A percentile compares a stretch with the other conserved stretches of the same genome.
Conservation (phyloP, 2,797 vertebrate genomes). For the Menidia menidia region DNA sequence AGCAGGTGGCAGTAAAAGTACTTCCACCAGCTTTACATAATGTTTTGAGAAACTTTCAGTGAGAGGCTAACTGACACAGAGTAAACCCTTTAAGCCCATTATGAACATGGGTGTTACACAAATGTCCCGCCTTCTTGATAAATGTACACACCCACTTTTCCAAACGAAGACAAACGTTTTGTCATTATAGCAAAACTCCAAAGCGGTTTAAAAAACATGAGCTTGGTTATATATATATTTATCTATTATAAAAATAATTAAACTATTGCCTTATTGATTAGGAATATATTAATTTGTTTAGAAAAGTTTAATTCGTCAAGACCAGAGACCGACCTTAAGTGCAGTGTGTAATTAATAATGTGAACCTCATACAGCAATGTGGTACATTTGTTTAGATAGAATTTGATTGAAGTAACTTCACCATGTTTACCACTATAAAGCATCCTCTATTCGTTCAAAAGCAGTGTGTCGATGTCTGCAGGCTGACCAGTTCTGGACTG, state of each 20-base stretch:
- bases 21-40: background rate
- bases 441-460: no score
- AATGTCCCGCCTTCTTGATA: constrained; percentile 40
- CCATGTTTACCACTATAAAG: no score
- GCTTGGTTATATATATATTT: no score
- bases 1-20: constrained; percentile 47
- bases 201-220: background rate
- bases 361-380: background rate
- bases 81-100: constrained; percentile 52
- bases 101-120: constrained; percentile 40
- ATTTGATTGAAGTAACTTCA: background rate
- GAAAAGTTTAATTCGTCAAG: background rate
- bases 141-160: constrained; percentile 10
- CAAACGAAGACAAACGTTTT: background rate
- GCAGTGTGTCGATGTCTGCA: no score
- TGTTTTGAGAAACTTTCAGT: constrained; percentile 11
- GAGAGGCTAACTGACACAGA: constrained; percentile 18
- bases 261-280: background rate
- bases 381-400: background rate
- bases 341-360: background rate
- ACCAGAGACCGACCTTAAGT: background rate
- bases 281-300: background rate
- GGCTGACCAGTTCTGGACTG: no score
- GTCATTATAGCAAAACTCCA: background rate
- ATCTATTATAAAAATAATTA: background rate